Conservation (phyloP, 2,797 vertebrate genomes). For the Poeciliopsis paucimaculata region DNA sequence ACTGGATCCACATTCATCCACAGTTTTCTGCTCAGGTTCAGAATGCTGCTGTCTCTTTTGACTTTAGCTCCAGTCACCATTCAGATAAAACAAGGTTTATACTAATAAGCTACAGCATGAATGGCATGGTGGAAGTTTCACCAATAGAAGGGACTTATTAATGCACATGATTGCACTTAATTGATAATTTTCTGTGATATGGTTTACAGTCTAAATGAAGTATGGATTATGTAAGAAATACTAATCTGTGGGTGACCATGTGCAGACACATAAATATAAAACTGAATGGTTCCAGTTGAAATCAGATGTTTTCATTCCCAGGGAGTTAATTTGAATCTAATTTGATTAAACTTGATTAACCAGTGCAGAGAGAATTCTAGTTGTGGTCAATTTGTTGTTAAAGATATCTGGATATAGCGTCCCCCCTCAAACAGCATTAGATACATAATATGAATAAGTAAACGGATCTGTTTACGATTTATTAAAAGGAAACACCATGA, state of each 20-base stretch:
- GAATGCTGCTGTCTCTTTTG: not conserved
- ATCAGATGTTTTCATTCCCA: not conserved
- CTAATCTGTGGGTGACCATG: not conserved
- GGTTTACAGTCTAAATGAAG: not conserved
- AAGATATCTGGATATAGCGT: not conserved
- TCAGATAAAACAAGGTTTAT: not conserved
- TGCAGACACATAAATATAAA: not conserved
- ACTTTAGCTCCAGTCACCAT: not conserved
- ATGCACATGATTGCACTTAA: not conserved
- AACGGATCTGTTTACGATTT: not conserved
- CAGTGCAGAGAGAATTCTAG: not conserved
- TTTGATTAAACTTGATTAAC: not conserved
- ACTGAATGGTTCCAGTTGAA: not conserved
- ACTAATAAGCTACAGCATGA: not conserved
- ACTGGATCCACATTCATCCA: not conserved
- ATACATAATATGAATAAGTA: not conserved
- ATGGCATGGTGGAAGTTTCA: not conserved
- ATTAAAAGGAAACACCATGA: not conserved
- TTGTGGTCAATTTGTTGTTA: not conserved
- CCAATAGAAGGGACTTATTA: not conserved
- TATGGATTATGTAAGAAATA: not conserved
- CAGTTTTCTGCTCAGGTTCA: not conserved
- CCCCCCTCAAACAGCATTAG: not conserved
- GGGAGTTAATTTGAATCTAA: not conserved
- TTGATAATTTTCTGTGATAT: not conserved